These are phyloP conservation scores for Capreolus pygargus DNA, from an alignment of 2,113 vertebrate species.

Conservation along the genomic window DNA sequence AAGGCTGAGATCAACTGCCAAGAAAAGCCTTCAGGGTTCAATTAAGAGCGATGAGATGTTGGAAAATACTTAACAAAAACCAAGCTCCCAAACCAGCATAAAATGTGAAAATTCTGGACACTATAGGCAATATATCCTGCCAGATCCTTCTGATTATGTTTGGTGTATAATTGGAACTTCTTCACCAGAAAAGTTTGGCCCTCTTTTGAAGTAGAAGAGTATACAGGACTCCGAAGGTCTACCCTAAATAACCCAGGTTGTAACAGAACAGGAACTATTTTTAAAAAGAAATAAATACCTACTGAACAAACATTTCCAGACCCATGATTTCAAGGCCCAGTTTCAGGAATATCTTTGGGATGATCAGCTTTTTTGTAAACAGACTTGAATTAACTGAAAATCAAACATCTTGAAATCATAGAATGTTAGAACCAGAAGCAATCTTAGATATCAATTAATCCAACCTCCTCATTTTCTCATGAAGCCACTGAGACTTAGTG, in stretches of 20 bases:
- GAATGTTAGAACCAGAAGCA: neutral
- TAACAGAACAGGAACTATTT: slow-evolving; percentile 6
- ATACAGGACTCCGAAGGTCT: neutral
- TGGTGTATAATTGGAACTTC: slow-evolving; percentile 43
- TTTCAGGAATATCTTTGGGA: neutral
- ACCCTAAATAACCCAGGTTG: neutral
- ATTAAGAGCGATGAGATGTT: slow-evolving; percentile 63
- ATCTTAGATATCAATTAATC: neutral
- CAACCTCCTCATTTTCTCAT: neutral
- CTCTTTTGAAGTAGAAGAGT: neutral
- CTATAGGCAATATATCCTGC: neutral
- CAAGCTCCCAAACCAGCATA: slow-evolving; percentile 36
- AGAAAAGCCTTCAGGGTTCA: slow-evolving; percentile 67
- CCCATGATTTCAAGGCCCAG: neutral
- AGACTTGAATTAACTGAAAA: neutral
- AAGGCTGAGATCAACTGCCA: slow-evolving; percentile 51
- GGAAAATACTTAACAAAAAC: slow-evolving; percentile 65
- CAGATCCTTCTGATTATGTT: slow-evolving; percentile 60
- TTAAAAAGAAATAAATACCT: slow-evolving; percentile 35
- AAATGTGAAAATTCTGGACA: slow-evolving; percentile 58
- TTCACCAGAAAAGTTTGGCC: slow-evolving; percentile 29
- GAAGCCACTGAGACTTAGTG: neutral
- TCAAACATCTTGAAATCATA: neutral
- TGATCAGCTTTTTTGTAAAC: neutral
- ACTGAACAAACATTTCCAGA: slow-evolving; percentile 29